Base-by-base conservation (phyloP, 2,797 vertebrate species). In the Cebuella pygmaea region DNA sequence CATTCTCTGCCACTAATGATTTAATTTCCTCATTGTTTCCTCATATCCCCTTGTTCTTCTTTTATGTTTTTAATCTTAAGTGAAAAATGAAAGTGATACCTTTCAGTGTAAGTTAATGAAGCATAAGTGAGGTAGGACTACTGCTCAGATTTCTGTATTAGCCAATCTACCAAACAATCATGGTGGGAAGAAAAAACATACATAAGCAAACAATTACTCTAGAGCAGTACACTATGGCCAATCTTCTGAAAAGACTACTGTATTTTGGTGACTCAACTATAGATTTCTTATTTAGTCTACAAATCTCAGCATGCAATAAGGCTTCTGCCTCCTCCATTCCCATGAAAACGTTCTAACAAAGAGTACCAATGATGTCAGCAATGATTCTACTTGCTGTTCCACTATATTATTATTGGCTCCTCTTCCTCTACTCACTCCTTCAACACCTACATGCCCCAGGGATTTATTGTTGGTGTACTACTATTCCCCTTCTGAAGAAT, bases 61-160 rank as follows among this genome's bases (percentile, higher is more conserved):
- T 97, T 85, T 39, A 88, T 67, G 46, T 89, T 90, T 48, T 33
- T 9, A 17, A 85, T 89, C 81, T 96, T 81, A 94, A 86, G 22
- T 75, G 61, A 80, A 89, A 93, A 61, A 89, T 55, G 52, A 93
- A 87, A 97, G 78, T 36, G 87, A 0, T 64, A 41, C 13, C 22
- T 39, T 93, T 85, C 84, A 84, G 20, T 89, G 22, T n/a, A 91
- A 57, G 78, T 83, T 96, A 89, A 93, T 75, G 55, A 92, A 74
- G 24, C 11, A n/a, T 46, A 87, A 64, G 22, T 86, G 46, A 90
- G 46, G 30, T 55, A 22, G 11, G 9, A 36, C 55, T 76, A 52
- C n/a, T 41, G 30, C 41, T 44, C 72, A 89, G 75, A 95, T 86
- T 95, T 96, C 52, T 82, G 33, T 17, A 82, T 86, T 79, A 92